phyloP scores from a whole-genome alignment of 37 sponge, comb jelly and placozoan species.

The Eunapius fragilis region DNA sequence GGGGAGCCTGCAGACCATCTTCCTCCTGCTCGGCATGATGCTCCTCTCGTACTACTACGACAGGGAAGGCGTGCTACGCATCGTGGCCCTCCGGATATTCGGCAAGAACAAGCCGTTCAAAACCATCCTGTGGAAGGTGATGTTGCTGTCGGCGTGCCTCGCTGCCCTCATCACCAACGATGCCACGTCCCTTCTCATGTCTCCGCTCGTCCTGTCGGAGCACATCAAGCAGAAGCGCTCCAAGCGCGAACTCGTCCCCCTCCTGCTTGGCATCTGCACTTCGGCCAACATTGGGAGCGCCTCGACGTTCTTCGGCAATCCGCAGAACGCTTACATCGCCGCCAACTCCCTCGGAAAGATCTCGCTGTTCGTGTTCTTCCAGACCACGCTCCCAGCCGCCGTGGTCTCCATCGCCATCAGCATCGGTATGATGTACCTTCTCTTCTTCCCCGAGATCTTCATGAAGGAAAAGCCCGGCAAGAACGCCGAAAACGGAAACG shows the following conservation, averaged over 20 bases:
- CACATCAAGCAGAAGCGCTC: slow-evolving; percentile 38
- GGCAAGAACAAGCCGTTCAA: slow-evolving; percentile 42
- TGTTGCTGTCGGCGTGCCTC: slow-evolving; percentile 30
- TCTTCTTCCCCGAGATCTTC: slow-evolving; percentile 8
- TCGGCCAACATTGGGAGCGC: slow-evolving; percentile 82
- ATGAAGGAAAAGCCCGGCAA: background rate
- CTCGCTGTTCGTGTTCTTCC: slow-evolving; percentile 40
- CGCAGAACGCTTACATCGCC: slow-evolving; percentile 73
- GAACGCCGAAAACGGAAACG: background rate
- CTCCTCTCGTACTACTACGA: slow-evolving; percentile 68
- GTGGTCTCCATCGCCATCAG: slow-evolving; percentile 46
- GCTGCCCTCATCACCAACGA: slow-evolving; percentile 75
- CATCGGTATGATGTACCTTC: slow-evolving; percentile 39
- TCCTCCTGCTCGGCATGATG: slow-evolving; percentile 78
- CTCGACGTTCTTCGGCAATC: slow-evolving; percentile 72
- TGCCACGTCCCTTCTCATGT: slow-evolving; percentile 53
- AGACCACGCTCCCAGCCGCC: slow-evolving; percentile 53
- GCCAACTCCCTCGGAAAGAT: slow-evolving; percentile 26
- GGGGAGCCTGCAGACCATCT: slow-evolving; percentile 59
- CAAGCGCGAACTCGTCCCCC: slow-evolving; percentile 39
- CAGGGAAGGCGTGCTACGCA: slow-evolving; percentile 61
- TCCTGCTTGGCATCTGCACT: slow-evolving; percentile 57
- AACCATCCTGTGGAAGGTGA: slow-evolving; percentile 56
- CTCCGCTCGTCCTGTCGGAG: slow-evolving; percentile 58
- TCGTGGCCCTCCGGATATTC: slow-evolving; percentile 23